phyloP scores from a whole-genome alignment of 2,888 invertebrate genomes.

The Ochlodes sylvanus region DNA sequence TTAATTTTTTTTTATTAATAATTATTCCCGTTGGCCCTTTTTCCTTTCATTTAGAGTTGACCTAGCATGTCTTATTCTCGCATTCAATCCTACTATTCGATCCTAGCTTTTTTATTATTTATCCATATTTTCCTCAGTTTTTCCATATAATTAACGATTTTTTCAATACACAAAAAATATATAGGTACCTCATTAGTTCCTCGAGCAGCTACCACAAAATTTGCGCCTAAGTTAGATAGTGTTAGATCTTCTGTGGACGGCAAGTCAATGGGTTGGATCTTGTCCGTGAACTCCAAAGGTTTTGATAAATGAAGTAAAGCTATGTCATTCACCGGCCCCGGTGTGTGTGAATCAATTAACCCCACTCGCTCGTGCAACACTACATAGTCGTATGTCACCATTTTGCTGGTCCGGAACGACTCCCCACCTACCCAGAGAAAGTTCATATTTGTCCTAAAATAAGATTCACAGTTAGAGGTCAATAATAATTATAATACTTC shows the following conservation, averaged over 20 bases:
- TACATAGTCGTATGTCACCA: constrained; percentile 42
- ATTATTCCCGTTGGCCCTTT: no score
- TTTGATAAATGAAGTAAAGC: constrained; percentile 40
- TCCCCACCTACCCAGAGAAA: constrained; percentile 44
- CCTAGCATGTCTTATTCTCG: no score
- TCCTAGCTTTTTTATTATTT: neutral
- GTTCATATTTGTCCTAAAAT: neutral
- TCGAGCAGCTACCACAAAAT: constrained; percentile 39
- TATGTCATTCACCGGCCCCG: constrained; percentile 39
- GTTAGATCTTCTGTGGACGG: constrained; percentile 12
- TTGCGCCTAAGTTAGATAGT: neutral
- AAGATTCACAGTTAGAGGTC: no score
- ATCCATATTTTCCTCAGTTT: no score
- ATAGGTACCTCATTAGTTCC: constrained; percentile 43
- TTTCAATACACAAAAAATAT: neutral
- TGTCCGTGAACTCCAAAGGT: constrained; percentile 40
- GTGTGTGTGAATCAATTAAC: neutral
- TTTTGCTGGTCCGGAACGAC: constrained; percentile 36
- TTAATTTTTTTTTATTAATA: no score
- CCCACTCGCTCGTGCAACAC: constrained; percentile 35
- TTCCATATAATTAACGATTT: no score
- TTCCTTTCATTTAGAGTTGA: no score
- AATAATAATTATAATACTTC: no score
- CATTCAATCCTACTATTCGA: no score
- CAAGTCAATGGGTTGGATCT: constrained; percentile 41